Evolutionary conservation across 2,113 vertebrate species (phyloP), one percentile per base, ranked within the genome.

Genomic region (Rhinogobius similis): DNA sequence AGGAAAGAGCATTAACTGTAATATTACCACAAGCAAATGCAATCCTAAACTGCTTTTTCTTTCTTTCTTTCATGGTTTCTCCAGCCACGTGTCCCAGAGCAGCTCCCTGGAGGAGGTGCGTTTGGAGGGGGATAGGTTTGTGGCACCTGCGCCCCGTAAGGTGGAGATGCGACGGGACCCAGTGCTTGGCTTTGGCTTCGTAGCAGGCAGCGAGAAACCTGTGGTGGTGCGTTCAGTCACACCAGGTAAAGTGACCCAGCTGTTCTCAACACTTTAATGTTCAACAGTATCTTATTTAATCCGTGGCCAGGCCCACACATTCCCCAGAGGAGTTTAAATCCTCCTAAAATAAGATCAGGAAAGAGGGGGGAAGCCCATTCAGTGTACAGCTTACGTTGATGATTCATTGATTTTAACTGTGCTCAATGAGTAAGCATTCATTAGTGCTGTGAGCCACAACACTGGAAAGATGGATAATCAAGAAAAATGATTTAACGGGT

Each of bases 141-240:
- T 94, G 81, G 95, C 95, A 88, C 96, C 97, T 59, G 69, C 95
- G 21, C 95, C 96, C 56, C 92, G 97, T 82, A 98, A 95, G 89
- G 95, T 98, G 89, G 97, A 98, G 87, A 98, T 99, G 98, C 95
- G 96, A 92, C 95, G 98, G 81, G 98, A 99, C 89, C 98, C 98
- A 10, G 96, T 99, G 64, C 93, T 99, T 79, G 97, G 97, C 81
- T 99, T 99, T 82, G 97, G 98, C 79, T 99, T 99, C 62, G 97
- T 99, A 89, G 98, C 98, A 72, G 98, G 98, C 82, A 98, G 98
- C 90, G 98, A 99, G 90, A 99, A 98, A 88, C 98, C 97, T 11
- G 97, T 99, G 86, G 95, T 98, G 73, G 97, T 98, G 63, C 97
- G 98, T 71, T 99, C 98, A 59, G 96, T 99, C 72, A 99, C 98